Evolutionary conservation across 2,888 invertebrate genomes (phyloP), one percentile per base, ranked within the genome.

Genomic region (Blera fallax): DNA sequence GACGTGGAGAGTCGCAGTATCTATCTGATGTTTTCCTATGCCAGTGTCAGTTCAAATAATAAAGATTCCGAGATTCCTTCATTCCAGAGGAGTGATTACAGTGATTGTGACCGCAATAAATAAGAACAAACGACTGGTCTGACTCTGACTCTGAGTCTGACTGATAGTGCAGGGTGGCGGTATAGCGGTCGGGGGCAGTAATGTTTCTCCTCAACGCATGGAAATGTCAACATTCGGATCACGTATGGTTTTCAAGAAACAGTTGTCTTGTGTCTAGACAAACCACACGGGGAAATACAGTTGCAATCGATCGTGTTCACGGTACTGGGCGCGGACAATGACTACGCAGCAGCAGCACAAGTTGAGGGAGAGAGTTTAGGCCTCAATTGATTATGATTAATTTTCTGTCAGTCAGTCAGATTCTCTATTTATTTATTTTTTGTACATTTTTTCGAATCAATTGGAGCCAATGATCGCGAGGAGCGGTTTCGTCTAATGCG

Each of bases 381-480:
- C 37, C 18, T 70, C 81, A 85, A 85, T 85, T 85, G 81, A 81
- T 77, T 72, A 80, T 84, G 85, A 85, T 85, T 77, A 85, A 81
- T 85, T 81, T 72, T 81, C 81, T 65, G 81, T 81, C 81, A 76
- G 70, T 45, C 78, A 52, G 62, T 65, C n/a, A n/a, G 73, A 69
- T 81, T 64, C 29, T 52, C n/a, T 18, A 37, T 8, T 32, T 18
- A 2, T 14, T 52, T 24, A 27, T 21, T 24, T 50, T 8, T 32
- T 18, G 2, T 14, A 29, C 16, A 27, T 21, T 24, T 50, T 40
- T 21, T 54, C 5, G 56, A 79, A 70, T 85, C 85, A 85, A 85
- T 85, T 85, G 77, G 60, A 81, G 64, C 65, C 81, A 81, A 81
- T 81, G 72, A 73, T 52, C 58, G n/a, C 16, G n/a, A 32, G 54